phyloP scores from a whole-genome alignment of 2,113 vertebrate species.

The Pica pica region DNA sequence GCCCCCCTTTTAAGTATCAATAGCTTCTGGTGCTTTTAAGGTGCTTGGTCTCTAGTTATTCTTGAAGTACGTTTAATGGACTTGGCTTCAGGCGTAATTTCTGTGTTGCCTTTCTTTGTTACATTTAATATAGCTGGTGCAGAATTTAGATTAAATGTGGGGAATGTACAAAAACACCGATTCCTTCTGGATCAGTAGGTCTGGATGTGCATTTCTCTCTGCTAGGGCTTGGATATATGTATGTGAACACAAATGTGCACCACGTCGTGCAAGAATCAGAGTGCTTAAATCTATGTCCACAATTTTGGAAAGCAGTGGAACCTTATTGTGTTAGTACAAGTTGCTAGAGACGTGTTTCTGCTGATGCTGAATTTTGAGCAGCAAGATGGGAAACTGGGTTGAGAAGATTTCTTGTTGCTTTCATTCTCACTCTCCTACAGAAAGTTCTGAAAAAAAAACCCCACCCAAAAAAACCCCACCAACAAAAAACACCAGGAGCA shows the following conservation, averaged over 20 bases:
- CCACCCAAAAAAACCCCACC: background rate
- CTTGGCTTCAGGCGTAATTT: constrained; percentile 86
- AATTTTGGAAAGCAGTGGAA: constrained; percentile 42
- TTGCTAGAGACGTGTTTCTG: constrained; percentile 32
- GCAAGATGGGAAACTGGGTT: background rate
- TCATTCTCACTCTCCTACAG: background rate
- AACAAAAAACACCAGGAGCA: background rate
- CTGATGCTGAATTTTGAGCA: constrained; percentile 42
- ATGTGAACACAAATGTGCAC: background rate
- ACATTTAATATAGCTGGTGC: constrained; percentile 71
- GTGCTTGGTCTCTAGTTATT: constrained; percentile 93
- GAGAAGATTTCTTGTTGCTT: background rate
- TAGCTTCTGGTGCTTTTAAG: constrained; percentile 97
- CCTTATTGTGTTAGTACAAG: background rate
- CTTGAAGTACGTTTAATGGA: constrained; percentile 94
- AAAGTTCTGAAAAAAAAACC: background rate
- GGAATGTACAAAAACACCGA: constrained; percentile 63
- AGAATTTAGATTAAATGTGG: constrained; percentile 71
- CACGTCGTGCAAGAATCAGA: background rate
- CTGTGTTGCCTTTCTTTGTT: constrained; percentile 80
- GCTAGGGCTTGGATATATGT: constrained; percentile 18
- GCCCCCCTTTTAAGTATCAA: constrained; percentile 92
- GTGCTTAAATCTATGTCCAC: background rate
- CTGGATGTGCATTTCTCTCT: constrained; percentile 65
- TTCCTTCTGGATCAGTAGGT: constrained; percentile 67